A percentile compares a stretch with the other conserved stretches of the same genome.
Conservation (phyloP, 1,140 invertebrate species). For the Drosophila oshimai region DNA sequence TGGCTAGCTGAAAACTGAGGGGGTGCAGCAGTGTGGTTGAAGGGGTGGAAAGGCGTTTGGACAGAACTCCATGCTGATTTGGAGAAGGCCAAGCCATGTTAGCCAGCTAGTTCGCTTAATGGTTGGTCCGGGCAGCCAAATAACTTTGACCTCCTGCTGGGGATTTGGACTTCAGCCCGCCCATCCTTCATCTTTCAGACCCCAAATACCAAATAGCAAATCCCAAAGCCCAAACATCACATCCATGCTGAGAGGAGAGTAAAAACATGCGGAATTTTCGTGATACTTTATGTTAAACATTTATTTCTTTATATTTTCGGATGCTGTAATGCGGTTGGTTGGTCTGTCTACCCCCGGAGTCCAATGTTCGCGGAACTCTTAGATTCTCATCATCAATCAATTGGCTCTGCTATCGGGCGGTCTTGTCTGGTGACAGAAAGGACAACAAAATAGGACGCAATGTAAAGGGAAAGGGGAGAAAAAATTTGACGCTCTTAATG, state of each 20-base stretch:
- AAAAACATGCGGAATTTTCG: slow-evolving; percentile 45
- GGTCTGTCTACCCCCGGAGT: slow-evolving; percentile 20
- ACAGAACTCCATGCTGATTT: slow-evolving; percentile 27
- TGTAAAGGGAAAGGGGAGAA: background rate
- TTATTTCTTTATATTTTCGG: slow-evolving; percentile 61
- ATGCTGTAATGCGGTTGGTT: slow-evolving; percentile 31
- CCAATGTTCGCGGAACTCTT: background rate
- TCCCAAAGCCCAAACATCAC: background rate
- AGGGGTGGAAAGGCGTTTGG: background rate
- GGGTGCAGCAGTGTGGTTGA: background rate
- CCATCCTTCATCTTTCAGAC: background rate
- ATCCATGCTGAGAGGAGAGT: background rate
- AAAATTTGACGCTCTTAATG: slow-evolving; percentile 29
- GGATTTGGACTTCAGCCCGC: background rate
- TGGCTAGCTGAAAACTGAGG: slow-evolving; percentile 1
- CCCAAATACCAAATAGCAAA: no score
- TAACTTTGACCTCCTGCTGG: slow-evolving; percentile 17
- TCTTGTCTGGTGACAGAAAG: slow-evolving; percentile 15
- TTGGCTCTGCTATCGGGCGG: background rate
- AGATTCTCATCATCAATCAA: slow-evolving; percentile 56
- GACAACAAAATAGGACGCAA: background rate
- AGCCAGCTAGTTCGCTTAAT: slow-evolving; percentile 1
- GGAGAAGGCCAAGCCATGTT: slow-evolving; percentile 41
- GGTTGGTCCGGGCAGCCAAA: background rate
- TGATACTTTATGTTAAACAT: slow-evolving; percentile 60